Base-by-base conservation (phyloP, 1,140 invertebrate genomes). In the Drosophila busckii region DNA sequence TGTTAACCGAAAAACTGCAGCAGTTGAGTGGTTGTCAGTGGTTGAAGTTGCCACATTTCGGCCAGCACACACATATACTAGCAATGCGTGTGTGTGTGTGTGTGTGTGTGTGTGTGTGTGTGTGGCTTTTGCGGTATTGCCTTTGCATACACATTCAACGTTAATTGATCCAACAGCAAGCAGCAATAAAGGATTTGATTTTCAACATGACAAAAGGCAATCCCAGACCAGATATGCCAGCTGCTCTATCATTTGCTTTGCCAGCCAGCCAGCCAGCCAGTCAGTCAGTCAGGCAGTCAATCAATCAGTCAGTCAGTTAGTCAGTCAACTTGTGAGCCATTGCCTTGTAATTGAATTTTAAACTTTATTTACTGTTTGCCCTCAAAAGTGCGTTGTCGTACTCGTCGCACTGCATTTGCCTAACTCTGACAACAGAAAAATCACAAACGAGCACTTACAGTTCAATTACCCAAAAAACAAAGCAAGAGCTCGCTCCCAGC, bases 101-200 rank as follows among this genome's bases (percentile, higher is more conserved):
- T 49, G 23, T 42, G 35, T 34, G 29, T 44, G 31, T 70, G 17
- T 62, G 50, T 50, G 50, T 34, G 49, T 19, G 46, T 48, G 32
- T 78, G 73, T 44, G 75, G 73, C 63, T 82, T 73, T 82, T 80
- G 73, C 69, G 73, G 73, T 82, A 60, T 68, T 78, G 73, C 73
- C 68, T 69, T 50, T 69, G 53, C 73, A 71, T 64, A 69, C 75
- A 82, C 64, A 82, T 82, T 66, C 69, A 82, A 73, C 70, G 75
- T 82, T 82, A 82, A 82, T 82, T 82, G 75, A 82, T 82, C 75
- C 69, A 75, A 68, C 75, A 75, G 70, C 76, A 75, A 83, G 75
- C 75, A 68, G 70, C 75, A 82, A 82, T 82, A 82, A 82, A 82
- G 75, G 76, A 82, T 82, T 82, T 82, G 75, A 82, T 82, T 82